A percentile compares a stretch with the other conserved stretches of the same genome.
Conservation (phyloP, 1,140 invertebrate species). For the Lerema accius region DNA sequence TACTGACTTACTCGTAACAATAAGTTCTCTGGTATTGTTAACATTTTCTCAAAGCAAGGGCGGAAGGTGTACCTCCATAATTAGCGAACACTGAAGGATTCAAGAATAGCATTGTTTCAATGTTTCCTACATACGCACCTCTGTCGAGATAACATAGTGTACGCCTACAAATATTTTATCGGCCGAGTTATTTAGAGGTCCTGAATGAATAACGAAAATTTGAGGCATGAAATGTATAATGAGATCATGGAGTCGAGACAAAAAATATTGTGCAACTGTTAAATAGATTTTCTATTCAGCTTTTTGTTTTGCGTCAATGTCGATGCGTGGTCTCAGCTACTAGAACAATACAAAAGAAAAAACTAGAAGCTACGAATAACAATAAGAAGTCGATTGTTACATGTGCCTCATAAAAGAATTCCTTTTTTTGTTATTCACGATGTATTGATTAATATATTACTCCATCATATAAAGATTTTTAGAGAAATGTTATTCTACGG, state of each 20-base stretch:
- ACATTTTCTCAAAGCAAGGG: constrained; percentile 57
- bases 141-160: constrained; percentile 43
- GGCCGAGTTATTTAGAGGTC: constrained; percentile 20
- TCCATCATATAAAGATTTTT: too few relatives aligned
- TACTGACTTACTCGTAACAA: constrained; percentile 42
- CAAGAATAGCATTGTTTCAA: constrained; percentile 59
- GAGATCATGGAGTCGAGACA: background rate
- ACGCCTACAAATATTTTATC: constrained; percentile 35
- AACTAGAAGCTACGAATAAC: too few relatives aligned
- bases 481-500: too few relatives aligned
- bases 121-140: constrained; percentile 54
- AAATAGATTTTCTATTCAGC: background rate
- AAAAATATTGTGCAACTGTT: background rate
- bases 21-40: constrained; percentile 57
- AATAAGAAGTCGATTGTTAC: too few relatives aligned
- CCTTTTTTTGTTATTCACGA: too few relatives aligned
- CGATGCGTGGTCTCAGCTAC: background rate
- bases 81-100: constrained; percentile 51
- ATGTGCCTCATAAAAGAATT: too few relatives aligned
- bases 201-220: background rate
- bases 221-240: background rate
- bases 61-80: constrained; percentile 61
- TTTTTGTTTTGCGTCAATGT: background rate
- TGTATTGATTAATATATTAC: too few relatives aligned
- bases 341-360: too few relatives aligned